Evolutionary conservation across 2,888 invertebrate species (phyloP), one percentile per base, ranked within the genome.

Genomic region (Tiliacea aurago): DNA sequence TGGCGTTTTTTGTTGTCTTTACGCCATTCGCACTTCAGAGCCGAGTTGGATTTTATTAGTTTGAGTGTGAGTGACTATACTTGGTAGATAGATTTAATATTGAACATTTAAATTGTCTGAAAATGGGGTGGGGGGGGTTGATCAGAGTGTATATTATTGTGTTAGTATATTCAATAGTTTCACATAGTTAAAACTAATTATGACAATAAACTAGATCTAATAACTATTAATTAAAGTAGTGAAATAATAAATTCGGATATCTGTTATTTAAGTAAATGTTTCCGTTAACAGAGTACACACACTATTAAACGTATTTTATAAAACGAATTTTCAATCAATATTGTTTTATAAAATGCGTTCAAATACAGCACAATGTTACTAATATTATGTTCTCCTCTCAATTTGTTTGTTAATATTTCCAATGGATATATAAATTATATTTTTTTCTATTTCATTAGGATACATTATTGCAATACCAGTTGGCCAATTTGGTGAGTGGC

Each of bases 401-500:
- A 77, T 84, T 81, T 83, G 78, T 85, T 86, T 83, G 77, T 56
- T 72, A 78, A 80, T 75, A 78, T 66, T 76, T 66, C 73, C 69
- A 68, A 85, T 67, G 80, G 83, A 84, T 86, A 88, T 87, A 84
- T 91, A 90, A 92, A 90, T 88, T 84, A 76, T 67, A 77, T 81
- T 80, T 85, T 89, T 95, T 95, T 95, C 91, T 93, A 93, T 95
- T 94, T 91, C 87, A 93, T 93, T 94, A 96, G 96, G 96, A 96
- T 93, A 93, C 95, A 86, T 96, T 92, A 95, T 95, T 95, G 93
- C 95, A 95, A 95, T 94, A 94, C 95, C 95, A 95, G 95, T 92
- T 95, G 94, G 95, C 95, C 95, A 94, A 95, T 80, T 91, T 95
- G 96, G 96, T 96, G 96, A 96, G 96, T 96, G 95, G 93, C 94